Base-by-base conservation (phyloP, 2,113 vertebrate genomes). In the Chauna torquata region DNA sequence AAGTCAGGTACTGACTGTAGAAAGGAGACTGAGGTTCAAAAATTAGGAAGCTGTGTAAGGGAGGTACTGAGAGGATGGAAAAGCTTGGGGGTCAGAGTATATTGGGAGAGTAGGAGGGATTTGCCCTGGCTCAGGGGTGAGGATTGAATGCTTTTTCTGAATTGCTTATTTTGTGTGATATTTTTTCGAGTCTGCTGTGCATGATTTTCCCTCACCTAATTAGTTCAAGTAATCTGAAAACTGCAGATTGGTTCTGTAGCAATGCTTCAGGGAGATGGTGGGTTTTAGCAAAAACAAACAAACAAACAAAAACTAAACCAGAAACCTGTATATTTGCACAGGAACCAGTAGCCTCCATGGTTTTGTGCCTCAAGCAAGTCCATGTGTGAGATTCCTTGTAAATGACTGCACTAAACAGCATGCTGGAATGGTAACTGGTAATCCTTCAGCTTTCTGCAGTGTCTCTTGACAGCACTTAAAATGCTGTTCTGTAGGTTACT, bases 381-480 rank as follows among this genome's bases (percentile, higher is more conserved):
- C n/a, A 8, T 14, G 8, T 27, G 78, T 58, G 50, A 94, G 58
- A 62, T 76, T 9, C 57, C 57, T 82, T 62, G 62, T 91, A 70
- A 91, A 66, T 20, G 75, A 61, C 45, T 72, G 74, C 49, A 3
- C 44, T 54, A 23, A 92, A 30, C 0, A 3, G 32, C 24, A 7
- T 52, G n/a, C 61, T 85, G 57, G 14, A 55, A 20, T 62, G 68
- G 55, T 55, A 93, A 44, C 6, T 87, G 69, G 57, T 94, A 90
- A 94, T 88, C 57, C 58, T 75, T 54, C 79, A 77, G 66, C 70
- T 91, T 81, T 85, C 81, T 95, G 86, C 75, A 32, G 7, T 27
- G 58, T 82, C 95, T 95, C 91, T 38, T 88, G 92, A 92, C 81
- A 90, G 78, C 82, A 80, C 87, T 85, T 94, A 77, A 87, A 89